Base-by-base conservation (phyloP, 2,888 invertebrate species). In the Phyllotreta striolata region DNA sequence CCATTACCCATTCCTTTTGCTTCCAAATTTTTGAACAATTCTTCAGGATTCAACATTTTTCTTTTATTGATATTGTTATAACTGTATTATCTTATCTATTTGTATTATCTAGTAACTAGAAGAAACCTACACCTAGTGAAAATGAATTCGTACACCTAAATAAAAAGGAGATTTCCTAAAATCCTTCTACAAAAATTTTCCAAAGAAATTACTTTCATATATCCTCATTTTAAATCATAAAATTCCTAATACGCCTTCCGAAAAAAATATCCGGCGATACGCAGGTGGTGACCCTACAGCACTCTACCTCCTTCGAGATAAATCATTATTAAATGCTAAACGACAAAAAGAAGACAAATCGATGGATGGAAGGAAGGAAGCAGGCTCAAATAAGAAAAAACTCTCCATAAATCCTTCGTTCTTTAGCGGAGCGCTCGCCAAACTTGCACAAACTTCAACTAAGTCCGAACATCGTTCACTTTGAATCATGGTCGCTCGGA, bases 331-430 rank as follows among this genome's bases (percentile, higher is more conserved):
- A 79, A 80, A 80, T 77, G 76, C 77, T 78, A 79, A 79, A 78
- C 77, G 79, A 80, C 79, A 80, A 80, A 80, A 80, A 80, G 79
- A 80, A 81, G 80, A 80, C 79, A 80, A 80, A 80, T 80, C 80
- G 79, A 79, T 77, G 77, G 75, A 77, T 76, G 77, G 78, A 78
- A 79, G 78, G 78, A 79, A 78, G 79, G 76, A 74, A 76, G 73
- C 74, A 71, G 72, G 72, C 71, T 72, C 68, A 72, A 75, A 76
- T 74, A 76, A 75, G 75, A 78, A 77, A 79, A 79, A 78, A 75
- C 74, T 73, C 71, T 70, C 73, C 77, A 80, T 81, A 80, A 81
- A 81, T 81, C 79, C 77, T 80, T 78, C 79, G 80, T 79, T 78
- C 77, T 78, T 78, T 78, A 77, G 76, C 77, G 70, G 74, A 76